Base-by-base conservation (phyloP, 92 coral and sea anemone species). In the Scolanthus callimorphus region DNA sequence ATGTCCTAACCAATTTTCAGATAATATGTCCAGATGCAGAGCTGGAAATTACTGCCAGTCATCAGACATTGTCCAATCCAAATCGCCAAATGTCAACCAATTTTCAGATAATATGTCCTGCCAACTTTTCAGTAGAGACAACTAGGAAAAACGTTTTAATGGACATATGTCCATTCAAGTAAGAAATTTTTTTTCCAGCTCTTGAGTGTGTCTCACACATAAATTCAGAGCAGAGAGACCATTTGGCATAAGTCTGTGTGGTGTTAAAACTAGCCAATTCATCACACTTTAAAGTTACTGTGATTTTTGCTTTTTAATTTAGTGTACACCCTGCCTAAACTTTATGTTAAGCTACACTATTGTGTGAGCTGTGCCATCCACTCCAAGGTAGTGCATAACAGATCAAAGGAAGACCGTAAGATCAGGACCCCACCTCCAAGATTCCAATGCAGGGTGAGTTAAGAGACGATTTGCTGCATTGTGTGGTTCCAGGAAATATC, bases 361-460 rank as follows among this genome's bases (percentile, higher is more conserved):
- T 94, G 99, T 77, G 99, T 94, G 46, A 94, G 99, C 66, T 94
- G 99, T 53, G 99, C 99, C 26, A 94, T 94, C 63, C 99, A 94
- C 89, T 94, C 99, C 52, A 94, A 94, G 79, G 99, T 94, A 0
- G 99, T 94, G 11, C 76, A 96, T 69, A 94, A 94, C 73, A 90
- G 99, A 55, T 94, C 99, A 1, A 84, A 84, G 73, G 96, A 86
- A 30, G 91, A 77, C 82, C 78, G 99, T 50, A 94, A 90, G 58
- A 85, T 94, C 52, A 60, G 99, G 59, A 85, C 84, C 24, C 99
- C 99, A 11, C 99, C 99, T 39, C 97, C 99, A 53, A 69, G 99
- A 73, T 94, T 94, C 87, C 97, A 86, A 37, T 90, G 96, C 26
- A 70, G 96, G 84, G 97, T 91, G 53, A 83, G 94, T 34, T 34